Conservation (phyloP, 2,888 invertebrate species). For the Rotaria sp. region DNA sequence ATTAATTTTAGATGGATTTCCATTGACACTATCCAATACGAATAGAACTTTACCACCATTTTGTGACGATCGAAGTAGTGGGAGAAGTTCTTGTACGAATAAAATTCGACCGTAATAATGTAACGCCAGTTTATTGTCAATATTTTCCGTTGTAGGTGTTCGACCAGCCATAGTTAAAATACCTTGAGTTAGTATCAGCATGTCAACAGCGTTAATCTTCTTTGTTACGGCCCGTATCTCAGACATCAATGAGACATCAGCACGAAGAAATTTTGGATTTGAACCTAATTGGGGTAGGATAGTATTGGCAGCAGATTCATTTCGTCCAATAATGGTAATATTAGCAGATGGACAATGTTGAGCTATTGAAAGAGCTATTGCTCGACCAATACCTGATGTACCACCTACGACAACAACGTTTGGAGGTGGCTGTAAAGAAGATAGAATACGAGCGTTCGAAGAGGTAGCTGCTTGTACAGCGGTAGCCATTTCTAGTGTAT, state of each 20-base stretch:
- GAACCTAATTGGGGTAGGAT: not conserved
- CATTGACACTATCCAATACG: slow-evolving; percentile 2
- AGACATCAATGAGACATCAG: not conserved
- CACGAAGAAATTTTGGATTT: not conserved
- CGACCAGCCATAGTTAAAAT: not conserved
- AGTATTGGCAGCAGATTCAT: slow-evolving; percentile 4
- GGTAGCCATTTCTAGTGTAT: not conserved
- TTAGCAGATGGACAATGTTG: not conserved
- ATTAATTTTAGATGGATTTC: not conserved
- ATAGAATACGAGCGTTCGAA: not conserved
- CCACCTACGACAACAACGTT: not conserved
- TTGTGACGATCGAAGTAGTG: not conserved
- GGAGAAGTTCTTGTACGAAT: not conserved
- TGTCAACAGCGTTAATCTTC: not conserved
- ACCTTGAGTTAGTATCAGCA: not conserved
- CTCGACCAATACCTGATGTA: slow-evolving; percentile 13
- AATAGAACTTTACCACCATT: slow-evolving; percentile 12
- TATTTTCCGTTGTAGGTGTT: slow-evolving; percentile 11
- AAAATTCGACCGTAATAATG: not conserved
- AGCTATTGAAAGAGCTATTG: slow-evolving; percentile 5
- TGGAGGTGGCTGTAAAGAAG: not conserved
- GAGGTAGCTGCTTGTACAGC: not conserved
- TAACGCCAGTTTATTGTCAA: not conserved
- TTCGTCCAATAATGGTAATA: not conserved
- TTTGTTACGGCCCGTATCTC: not conserved